Base-by-base conservation (phyloP, 23 tunicate genomes). In the Styela plicata region DNA sequence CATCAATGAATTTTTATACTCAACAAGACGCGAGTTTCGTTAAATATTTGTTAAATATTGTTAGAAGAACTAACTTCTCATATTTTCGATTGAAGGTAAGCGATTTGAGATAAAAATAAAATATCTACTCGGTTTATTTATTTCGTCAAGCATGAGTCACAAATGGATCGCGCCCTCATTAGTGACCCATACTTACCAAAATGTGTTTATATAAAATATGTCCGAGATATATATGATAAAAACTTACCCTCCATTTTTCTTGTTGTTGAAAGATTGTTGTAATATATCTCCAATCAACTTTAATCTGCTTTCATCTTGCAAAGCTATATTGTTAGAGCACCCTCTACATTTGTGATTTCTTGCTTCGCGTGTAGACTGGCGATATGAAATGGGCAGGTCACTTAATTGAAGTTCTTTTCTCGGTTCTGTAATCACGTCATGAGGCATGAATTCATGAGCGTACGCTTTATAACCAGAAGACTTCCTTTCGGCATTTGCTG, bases 201-300 rank as follows among this genome's bases (percentile, higher is more conserved):
- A n/a, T n/a, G n/a, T n/a, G n/a, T n/a, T n/a, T n/a, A n/a, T n/a
- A n/a, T n/a, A n/a, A 44, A 44, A 44, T 44, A 44, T 5, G 57
- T 44, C 7, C 57, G 13, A 44, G 13, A 44, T 44, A 44, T 44
- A 44, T n/a, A n/a, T n/a, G n/a, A n/a, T n/a, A 68, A 23, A 21
- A 2, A 29, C 77, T 71, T 30, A 71, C 77, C 77, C 77, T 33
- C 37, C 36, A 17, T 28, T 18, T 21, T 27, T 71, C 35, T 34
- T 33, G 5, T 71, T 71, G 24, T 36, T 71, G 77, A 19, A 71
- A 27, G 77, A 71, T 36, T 71, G 32, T 71, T 71, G 77, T 16
- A 71, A 71, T 27, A 71, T 71, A 71, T 71, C 17, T 2, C 77
- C 77, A 19, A 71, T 71, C 36, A 71, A 30, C 17, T 71, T 71